Evolutionary conservation across 2,797 vertebrate species (phyloP), one percentile per base, ranked within the genome.

Genomic region (Alca torda): DNA sequence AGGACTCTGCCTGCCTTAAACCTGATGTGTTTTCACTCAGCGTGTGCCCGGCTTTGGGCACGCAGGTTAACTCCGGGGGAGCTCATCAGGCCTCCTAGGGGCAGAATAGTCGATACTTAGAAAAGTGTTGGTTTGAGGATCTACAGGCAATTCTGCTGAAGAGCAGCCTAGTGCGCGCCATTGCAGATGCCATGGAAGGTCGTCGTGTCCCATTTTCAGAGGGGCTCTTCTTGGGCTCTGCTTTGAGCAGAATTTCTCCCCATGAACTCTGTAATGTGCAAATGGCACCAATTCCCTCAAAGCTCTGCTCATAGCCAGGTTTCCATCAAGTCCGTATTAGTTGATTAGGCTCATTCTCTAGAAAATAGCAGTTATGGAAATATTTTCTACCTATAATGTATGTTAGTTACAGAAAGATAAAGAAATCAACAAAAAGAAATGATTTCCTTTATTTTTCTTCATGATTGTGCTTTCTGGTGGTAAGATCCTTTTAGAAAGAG

Each of bases 181-280:
- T 61, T 6, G 4, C 0, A 3, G 50, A 6, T 39, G 31, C 0
- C 0, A 5, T 31, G 33, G 68, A 54, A 63, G 21, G 51, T 65
- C 1, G 0, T 21, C 0, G 0, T 54, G 81, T 61, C 48, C 77
- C 41, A 18, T 19, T 63, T 69, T 30, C 43, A 50, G 35, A 72
- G 59, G 15, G 43, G 60, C 50, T 88, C 17, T 31, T 74, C n/a
- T 70, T 50, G 74, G 79, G 77, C 69, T 90, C 57, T 53, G 30
- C 2, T 4, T 25, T 33, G 56, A 73, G 60, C 37, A 76, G 43
- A 33, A 72, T 86, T 83, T 85, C 50, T 84, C 70, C 81, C 81
- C 9, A 0, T 26, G 56, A 82, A 12, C 51, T 74, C 81, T 51
- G 37, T 74, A 81, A 39, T n/a, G 30, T 78, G 70, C 41, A 72